A percentile compares a stretch with the other conserved stretches of the same genome.
Conservation (phyloP, 2,113 vertebrate genomes). For the Tetrao urogallus region DNA sequence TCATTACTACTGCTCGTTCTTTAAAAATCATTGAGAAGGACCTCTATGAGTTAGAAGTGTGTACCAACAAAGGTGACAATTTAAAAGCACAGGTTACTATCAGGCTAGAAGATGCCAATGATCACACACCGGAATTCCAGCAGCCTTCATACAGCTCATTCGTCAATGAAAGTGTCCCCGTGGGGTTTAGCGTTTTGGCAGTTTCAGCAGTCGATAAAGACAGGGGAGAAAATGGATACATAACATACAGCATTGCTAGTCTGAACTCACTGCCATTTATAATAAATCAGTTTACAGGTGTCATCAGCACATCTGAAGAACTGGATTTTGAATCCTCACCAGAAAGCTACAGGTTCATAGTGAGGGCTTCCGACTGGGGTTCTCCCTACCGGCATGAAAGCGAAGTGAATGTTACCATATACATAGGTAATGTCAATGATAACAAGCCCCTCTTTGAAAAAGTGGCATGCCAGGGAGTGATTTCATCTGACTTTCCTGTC, state of each 20-base stretch:
- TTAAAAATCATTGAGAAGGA: conserved; percentile 86
- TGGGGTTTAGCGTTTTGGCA: conserved; percentile 84
- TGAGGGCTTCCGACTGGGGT: conserved; percentile 98
- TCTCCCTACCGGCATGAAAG: conserved; percentile 95
- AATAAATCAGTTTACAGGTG: conserved; percentile 95
- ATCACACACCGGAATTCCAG: conserved; percentile 91
- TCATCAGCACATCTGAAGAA: conserved; percentile 89
- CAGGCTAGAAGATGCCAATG: conserved; percentile 89
- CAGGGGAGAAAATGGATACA: conserved; percentile 95
- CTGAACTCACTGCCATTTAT: conserved; percentile 88
- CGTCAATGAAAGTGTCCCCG: conserved; percentile 90
- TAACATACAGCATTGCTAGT: conserved; percentile 95
- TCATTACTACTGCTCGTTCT: conserved; percentile 87
- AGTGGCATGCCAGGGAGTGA: conserved; percentile 90
- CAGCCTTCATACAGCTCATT: conserved; percentile 86
- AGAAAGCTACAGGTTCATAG: conserved; percentile 90
- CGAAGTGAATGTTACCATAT: conserved; percentile 92
- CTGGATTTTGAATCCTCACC: conserved; percentile 94
- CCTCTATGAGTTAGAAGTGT: conserved; percentile 86
- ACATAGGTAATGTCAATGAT: conserved; percentile 93
- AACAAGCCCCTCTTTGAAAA: conserved; percentile 97
- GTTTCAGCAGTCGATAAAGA: conserved; percentile 91
- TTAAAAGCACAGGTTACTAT: conserved; percentile 84
- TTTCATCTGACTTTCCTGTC: conserved; percentile 90
- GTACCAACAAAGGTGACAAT: conserved; percentile 80